phyloP scores from a whole-genome alignment of 2,113 vertebrate genomes.

The Ctenomys sociabilis region DNA sequence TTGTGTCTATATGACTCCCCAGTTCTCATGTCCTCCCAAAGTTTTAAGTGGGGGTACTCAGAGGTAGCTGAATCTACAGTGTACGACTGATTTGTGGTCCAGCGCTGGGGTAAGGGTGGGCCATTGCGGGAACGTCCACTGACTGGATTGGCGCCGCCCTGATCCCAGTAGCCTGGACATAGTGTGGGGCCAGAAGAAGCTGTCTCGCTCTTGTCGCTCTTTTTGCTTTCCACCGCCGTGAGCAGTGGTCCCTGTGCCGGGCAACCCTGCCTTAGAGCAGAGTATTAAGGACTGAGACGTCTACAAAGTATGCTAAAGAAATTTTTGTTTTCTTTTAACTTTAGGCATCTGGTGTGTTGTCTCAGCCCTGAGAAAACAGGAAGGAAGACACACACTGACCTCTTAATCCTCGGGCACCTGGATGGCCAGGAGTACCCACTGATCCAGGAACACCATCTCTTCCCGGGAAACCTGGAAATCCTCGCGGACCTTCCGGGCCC shows the following conservation, averaged over 20 bases:
- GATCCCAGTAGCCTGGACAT: neutral
- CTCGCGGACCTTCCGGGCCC: conserved; percentile 91
- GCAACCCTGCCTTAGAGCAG: neutral
- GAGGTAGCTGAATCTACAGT: neutral
- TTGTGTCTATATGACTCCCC: neutral
- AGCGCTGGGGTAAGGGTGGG: neutral
- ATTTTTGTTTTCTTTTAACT: neutral
- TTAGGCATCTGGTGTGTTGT: neutral
- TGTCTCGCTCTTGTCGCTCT: neutral
- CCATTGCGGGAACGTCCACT: neutral
- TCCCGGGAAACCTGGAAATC: conserved; percentile 92
- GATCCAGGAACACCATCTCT: conserved; percentile 90
- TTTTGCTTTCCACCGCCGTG: neutral
- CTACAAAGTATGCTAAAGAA: neutral
- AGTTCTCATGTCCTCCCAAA: neutral
- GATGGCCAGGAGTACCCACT: conserved; percentile 90
- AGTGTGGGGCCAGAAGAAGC: neutral
- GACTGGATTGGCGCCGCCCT: neutral
- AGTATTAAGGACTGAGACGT: neutral
- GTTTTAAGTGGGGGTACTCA: neutral
- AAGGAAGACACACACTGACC: conserved; percentile 76
- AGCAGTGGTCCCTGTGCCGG: neutral
- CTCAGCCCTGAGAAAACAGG: neutral
- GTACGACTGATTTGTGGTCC: neutral
- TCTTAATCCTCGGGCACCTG: conserved; percentile 91